Evolutionary conservation across 2,888 invertebrate species (phyloP), one percentile per base, ranked within the genome.

Genomic region (Exocentrus adspersus): DNA sequence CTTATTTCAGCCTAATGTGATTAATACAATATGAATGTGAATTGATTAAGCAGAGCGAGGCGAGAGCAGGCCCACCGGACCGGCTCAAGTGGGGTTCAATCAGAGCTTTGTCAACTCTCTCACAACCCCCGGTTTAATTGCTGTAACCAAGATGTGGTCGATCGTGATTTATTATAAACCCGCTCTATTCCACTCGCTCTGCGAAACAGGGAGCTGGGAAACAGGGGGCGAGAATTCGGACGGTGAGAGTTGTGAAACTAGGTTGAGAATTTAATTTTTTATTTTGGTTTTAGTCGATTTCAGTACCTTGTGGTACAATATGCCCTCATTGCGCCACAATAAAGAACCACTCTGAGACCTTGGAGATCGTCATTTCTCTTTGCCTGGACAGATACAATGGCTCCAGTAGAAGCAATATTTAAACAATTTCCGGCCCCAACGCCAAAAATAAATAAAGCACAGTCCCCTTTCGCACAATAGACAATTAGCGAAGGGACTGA

Each of bases 1-100:
- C 75, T 77, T 76, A 76, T 71, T 75, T 76, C 73, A 69, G 72
- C 75, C 69, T 77, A 78, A 78, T 77, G 73, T 78, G 77, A 78
- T 78, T 78, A 78, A 78, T 77, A 76, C 74, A 74, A 74, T 73
- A 75, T 78, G 78, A 78, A 78, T 78, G 75, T 71, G 73, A 75
- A 77, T 77, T 78, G 78, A 78, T 78, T 78, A 77, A 77, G 72
- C 72, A 71, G 56, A 57, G 56, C 72, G 67, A 30, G 60, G 57
- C 63, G 60, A 64, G 64, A 56, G 43, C 19, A 62, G 64, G 67
- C 62, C 51, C 62, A 63, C 69, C 65, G 72, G 71, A 72, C 72
- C 68, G 71, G 69, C 70, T 73, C 72, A 69, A 74, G 72, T 72
- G 70, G 72, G 70, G 73, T 71, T 74, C 72, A 71, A 72, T 71